phyloP scores from a whole-genome alignment of 2,888 invertebrate species.

The Lucinisca nassula region DNA sequence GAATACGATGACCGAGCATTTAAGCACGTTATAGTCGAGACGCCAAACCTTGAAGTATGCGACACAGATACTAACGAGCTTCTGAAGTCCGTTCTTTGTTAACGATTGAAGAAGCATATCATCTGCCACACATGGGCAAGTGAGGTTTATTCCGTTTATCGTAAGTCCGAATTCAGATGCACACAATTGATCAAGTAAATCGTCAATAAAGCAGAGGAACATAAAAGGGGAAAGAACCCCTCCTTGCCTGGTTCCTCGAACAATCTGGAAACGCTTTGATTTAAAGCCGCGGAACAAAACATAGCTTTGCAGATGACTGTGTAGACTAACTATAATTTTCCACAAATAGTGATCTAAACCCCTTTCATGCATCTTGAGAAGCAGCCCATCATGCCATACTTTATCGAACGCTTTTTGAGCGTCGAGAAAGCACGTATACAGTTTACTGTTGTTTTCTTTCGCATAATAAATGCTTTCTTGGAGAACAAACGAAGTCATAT shows the following conservation, averaged over 20 bases:
- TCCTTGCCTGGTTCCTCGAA: not conserved
- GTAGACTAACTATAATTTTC: not conserved
- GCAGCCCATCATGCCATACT: not conserved
- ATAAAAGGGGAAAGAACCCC: not conserved
- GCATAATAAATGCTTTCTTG: not conserved
- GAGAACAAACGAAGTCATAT: conserved; percentile 9
- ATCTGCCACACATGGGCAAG: not conserved
- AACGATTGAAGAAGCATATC: not conserved
- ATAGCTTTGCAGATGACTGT: not conserved
- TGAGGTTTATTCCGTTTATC: not conserved
- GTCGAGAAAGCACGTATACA: conserved; percentile 33
- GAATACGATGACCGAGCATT: not conserved
- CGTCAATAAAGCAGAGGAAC: not conserved
- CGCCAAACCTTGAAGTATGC: not conserved
- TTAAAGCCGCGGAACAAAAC: not conserved
- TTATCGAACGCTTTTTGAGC: conserved; percentile 25
- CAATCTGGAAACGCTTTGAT: not conserved
- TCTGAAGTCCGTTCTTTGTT: not conserved
- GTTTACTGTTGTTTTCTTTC: not conserved
- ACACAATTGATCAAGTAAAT: not conserved
- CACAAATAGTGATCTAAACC: not conserved
- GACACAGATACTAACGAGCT: not conserved
- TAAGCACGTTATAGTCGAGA: not conserved
- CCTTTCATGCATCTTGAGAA: not conserved
- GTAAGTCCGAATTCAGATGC: not conserved